These are phyloP conservation scores for Automeris io DNA, from an alignment of 2,888 invertebrate species.

Conservation along the genomic window DNA sequence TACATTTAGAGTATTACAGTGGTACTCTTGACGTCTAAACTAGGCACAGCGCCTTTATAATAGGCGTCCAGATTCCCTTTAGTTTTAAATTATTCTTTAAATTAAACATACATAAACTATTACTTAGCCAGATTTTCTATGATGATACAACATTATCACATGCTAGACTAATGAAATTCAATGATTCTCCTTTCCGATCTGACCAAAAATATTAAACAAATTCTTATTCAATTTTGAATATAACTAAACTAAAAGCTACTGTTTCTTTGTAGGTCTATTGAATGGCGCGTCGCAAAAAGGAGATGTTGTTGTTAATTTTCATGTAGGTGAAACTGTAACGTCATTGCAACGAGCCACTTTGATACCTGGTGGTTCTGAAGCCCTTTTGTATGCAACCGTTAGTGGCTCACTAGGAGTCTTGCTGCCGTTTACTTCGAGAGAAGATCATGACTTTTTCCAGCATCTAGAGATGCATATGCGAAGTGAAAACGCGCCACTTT, in stretches of 20 bases:
- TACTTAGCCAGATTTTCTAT: slow-evolving; percentile 16
- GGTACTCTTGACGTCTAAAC: too few species aligned
- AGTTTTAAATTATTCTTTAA: too few species aligned
- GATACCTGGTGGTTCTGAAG: slow-evolving; percentile 98
- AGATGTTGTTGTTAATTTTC: slow-evolving; percentile 94
- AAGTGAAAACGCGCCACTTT: slow-evolving; percentile 96
- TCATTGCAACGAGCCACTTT: slow-evolving; percentile 97
- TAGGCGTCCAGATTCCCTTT: too few species aligned
- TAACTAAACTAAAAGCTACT: neutral
- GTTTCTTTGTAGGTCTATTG: slow-evolving; percentile 81
- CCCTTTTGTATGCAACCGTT: slow-evolving; percentile 95
- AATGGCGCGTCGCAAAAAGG: slow-evolving; percentile 99
- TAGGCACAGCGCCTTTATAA: too few species aligned
- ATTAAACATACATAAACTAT: neutral
- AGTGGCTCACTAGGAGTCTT: slow-evolving; percentile 96
- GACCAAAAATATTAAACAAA: slow-evolving; percentile 15
- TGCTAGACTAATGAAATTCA: slow-evolving; percentile 75
- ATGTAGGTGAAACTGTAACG: slow-evolving; percentile 96
- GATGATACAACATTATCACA: slow-evolving; percentile 68
- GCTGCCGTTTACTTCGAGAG: slow-evolving; percentile 95
- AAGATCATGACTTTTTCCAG: slow-evolving; percentile 99
- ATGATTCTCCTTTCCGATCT: slow-evolving; percentile 57
- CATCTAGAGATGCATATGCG: slow-evolving; percentile 99
- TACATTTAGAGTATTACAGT: too few species aligned
- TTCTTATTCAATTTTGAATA: neutral